These are phyloP conservation scores for Chitala chitala DNA, from an alignment of 2,113 vertebrate genomes.

Conservation along the genomic window DNA sequence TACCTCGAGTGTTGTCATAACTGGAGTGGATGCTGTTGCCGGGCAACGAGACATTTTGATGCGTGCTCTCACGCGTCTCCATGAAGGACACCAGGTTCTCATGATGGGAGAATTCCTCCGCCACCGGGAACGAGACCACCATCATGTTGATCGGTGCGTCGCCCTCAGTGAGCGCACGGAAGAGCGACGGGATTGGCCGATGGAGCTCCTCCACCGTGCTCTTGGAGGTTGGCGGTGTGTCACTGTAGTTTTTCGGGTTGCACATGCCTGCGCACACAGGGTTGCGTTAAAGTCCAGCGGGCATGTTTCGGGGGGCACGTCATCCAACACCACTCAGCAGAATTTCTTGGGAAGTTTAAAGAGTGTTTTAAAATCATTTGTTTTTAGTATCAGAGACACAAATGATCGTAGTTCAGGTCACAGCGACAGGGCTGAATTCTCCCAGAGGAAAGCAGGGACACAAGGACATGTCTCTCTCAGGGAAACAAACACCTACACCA, in stretches of 20 bases:
- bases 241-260: conserved; percentile 93
- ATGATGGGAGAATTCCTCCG: conserved; percentile 89
- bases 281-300: not conserved
- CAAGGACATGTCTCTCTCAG: no score
- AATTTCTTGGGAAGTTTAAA: no score
- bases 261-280: conserved; percentile 79
- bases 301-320: not conserved
- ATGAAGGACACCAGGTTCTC: conserved; percentile 92
- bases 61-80: conserved; percentile 82
- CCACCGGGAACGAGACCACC: conserved; percentile 92
- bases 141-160: conserved; percentile 89
- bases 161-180: conserved; percentile 91
- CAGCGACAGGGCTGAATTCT: no score
- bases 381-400: no score
- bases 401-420: no score
- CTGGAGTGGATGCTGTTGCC: conserved; percentile 83
- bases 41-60: conserved; percentile 83
- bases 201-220: conserved; percentile 95
- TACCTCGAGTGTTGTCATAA: conserved; percentile 83
- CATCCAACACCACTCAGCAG: not conserved
- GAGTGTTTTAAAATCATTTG: no score
- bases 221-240: conserved; percentile 93
- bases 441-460: no score
- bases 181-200: conserved; percentile 92
- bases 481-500: no score